A percentile compares a stretch with the other conserved stretches of the same genome.
Evolutionary conservation across 37 sponge, comb jelly and placozoan genomes (phyloP).

Genomic region (Dysidea cf. avara): DNA sequence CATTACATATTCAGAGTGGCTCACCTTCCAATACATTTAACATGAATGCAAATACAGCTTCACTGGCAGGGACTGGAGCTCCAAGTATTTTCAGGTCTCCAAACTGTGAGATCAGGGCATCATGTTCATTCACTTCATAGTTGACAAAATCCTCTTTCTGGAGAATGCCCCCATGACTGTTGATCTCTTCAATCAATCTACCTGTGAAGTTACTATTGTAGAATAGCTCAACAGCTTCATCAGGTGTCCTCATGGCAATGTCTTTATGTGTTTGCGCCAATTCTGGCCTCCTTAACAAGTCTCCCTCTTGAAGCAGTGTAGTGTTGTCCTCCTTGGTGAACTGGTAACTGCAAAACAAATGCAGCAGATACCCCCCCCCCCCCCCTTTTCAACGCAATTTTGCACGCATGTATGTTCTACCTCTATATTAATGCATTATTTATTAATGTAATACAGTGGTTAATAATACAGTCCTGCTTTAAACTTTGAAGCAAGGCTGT

Average conservation of each 20-base stretch:
- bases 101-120: slow-evolving; percentile 5
- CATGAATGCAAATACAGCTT: slow-evolving; percentile 32
- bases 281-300: slow-evolving; percentile 16
- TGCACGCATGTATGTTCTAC: too few relatives aligned
- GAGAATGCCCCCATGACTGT: slow-evolving; percentile 12
- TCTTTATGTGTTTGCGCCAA: slow-evolving; percentile 29
- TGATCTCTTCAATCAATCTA: slow-evolving; percentile 14
- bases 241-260: too few relatives aligned
- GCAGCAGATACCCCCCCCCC: too few relatives aligned
- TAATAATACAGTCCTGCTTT: too few relatives aligned
- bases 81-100: background rate
- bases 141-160: slow-evolving; percentile 20
- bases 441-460: too few relatives aligned
- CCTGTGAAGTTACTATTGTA: slow-evolving; percentile 13
- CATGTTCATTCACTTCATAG: slow-evolving; percentile 19
- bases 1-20: background rate
- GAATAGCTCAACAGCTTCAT: slow-evolving; percentile 16
- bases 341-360: too few relatives aligned
- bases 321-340: too few relatives aligned
- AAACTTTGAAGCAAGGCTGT: too few relatives aligned
- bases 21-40: slow-evolving; percentile 42
- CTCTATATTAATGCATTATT: too few relatives aligned
- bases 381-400: too few relatives aligned
- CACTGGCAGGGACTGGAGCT: slow-evolving; percentile 50
- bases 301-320: slow-evolving; percentile 30